Evolutionary conservation across 2,797 vertebrate species (phyloP).

Genomic region (Dermochelys coriacea): DNA sequence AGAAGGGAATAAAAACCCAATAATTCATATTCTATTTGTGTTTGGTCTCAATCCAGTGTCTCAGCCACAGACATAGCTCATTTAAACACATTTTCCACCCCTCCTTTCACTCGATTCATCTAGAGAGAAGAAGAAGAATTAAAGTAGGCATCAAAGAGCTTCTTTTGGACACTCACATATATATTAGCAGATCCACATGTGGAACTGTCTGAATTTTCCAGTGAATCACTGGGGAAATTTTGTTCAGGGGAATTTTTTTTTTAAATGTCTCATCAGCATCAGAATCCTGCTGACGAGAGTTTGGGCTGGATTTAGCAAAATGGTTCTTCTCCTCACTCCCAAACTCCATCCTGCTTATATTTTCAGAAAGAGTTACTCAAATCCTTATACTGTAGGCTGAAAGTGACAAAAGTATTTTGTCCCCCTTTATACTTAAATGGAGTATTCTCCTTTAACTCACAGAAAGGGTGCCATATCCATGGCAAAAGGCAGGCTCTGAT

Average conservation of each 20-base stretch:
- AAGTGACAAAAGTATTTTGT: not conserved
- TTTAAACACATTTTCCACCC: not conserved
- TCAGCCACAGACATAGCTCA: not conserved
- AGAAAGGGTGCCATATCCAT: fast-evolving
- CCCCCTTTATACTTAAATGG: not conserved
- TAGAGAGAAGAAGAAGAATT: not conserved
- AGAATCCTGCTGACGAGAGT: not conserved
- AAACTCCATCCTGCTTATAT: not conserved
- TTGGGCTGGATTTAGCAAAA: not conserved
- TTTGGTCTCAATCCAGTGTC: not conserved
- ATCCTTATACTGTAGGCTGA: not conserved
- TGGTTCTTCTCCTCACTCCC: no score
- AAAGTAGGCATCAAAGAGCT: not conserved
- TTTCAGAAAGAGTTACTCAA: fast-evolving
- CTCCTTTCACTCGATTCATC: not conserved
- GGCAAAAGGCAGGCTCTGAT: not conserved
- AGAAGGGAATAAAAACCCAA: not conserved
- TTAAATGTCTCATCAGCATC: not conserved
- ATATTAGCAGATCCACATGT: fast-evolving
- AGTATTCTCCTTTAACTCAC: fast-evolving
- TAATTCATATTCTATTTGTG: not conserved
- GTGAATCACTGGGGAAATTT: not conserved
- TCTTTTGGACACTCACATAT: fast-evolving
- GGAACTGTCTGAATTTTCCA: not conserved
- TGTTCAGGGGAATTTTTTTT: not conserved